Conservation (phyloP, 2,113 vertebrate genomes). For the Notothenia coriiceps region DNA sequence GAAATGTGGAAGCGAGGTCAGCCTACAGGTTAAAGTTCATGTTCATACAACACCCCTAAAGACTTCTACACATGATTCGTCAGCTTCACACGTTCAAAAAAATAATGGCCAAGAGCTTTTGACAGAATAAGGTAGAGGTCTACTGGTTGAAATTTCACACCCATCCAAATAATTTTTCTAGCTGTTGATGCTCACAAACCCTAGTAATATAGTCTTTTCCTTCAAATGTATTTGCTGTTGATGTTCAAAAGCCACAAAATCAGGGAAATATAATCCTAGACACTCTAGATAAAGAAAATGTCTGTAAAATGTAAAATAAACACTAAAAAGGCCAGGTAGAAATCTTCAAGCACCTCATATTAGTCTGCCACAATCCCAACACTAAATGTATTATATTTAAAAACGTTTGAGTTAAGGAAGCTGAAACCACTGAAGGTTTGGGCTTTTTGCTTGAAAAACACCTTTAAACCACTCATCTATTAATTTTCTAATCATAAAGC, state of each 20-base stretch:
- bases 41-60: neutral
- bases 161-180: neutral
- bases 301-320: neutral
- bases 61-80: neutral
- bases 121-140: neutral
- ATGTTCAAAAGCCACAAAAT: neutral
- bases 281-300: too few species aligned
- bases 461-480: neutral
- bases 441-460: neutral
- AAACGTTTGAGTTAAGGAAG: neutral
- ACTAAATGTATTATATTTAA: neutral
- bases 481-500: neutral
- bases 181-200: neutral
- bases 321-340: neutral
- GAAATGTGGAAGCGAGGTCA: slow-evolving; percentile 16
- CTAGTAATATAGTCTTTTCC: neutral
- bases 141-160: neutral
- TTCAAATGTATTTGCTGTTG: slow-evolving; percentile 10
- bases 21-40: slow-evolving; percentile 4
- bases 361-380: neutral
- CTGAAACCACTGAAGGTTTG: neutral
- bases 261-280: neutral
- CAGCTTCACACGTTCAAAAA: neutral
- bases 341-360: neutral
- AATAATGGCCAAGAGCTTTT: too few species aligned